Percentiles rank a stretch among this genome's conserved stretches.
Evolutionary conservation across 1,140 invertebrate species (phyloP).

Genomic region (Cherax quadricarinatus): DNA sequence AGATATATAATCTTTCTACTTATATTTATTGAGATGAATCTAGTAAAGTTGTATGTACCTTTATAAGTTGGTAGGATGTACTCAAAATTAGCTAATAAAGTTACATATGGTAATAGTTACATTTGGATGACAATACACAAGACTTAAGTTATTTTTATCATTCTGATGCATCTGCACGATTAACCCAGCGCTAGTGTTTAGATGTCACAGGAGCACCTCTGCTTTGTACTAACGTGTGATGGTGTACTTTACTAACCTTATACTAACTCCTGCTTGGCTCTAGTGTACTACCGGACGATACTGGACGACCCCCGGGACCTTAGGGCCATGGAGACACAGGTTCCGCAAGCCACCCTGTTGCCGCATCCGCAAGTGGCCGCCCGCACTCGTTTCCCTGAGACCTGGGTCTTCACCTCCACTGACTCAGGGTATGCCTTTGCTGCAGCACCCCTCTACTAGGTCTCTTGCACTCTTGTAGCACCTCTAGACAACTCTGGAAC

Average conservation of each 20-base stretch:
- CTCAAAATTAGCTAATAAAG: too few relatives aligned
- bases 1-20: too few relatives aligned
- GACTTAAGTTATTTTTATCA: too few relatives aligned
- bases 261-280: slow-evolving; percentile 49
- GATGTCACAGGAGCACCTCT: too few relatives aligned
- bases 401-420: slow-evolving; percentile 79
- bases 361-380: slow-evolving; percentile 17
- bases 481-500: neutral
- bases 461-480: neutral
- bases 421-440: slow-evolving; percentile 57
- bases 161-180: too few relatives aligned
- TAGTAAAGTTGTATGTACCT: too few relatives aligned
- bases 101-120: too few relatives aligned
- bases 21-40: too few relatives aligned
- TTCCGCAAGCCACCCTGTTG: slow-evolving; percentile 23
- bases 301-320: slow-evolving; percentile 49
- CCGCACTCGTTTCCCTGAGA: slow-evolving; percentile 81
- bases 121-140: too few relatives aligned
- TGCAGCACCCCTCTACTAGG: neutral
- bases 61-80: too few relatives aligned
- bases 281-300: slow-evolving; percentile 67
- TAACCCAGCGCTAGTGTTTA: too few relatives aligned
- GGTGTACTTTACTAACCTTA: slow-evolving; percentile 27
- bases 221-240: neutral
- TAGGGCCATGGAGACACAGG: slow-evolving; percentile 44